Evolutionary conservation across 2,888 invertebrate species (phyloP), one percentile per base, ranked within the genome.

Genomic region (Yponomeuta malinellus): DNA sequence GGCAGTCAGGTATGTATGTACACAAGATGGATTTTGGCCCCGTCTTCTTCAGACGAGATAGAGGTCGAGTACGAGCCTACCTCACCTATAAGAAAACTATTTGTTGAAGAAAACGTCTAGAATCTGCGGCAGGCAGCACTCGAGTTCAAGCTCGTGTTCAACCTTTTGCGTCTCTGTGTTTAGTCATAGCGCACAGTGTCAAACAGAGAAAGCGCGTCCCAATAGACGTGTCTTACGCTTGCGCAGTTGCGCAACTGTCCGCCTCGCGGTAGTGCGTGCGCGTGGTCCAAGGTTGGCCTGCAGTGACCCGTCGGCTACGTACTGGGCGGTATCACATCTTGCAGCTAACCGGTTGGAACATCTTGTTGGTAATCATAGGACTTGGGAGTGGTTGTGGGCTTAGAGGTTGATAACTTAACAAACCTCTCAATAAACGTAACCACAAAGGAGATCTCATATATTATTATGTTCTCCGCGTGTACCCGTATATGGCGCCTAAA

Each of bases 151-250:
- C 12, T 12, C 52, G 52, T 12, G 12, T 59, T 15, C 15, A 59
- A 59, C 52, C 52, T 59, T 12, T 15, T 59, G 12, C 15, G 12
- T 59, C 15, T 12, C 15, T 9, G 52, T 59, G 52, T 59, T 59
- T 15, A 59, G 52, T 15, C 52, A 5, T 5, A 12, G 52, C 15
- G 52, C 52, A 12, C 52, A 59, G 52, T 59, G 52, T 59, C 52
- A 59, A 15, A 59, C 52, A 59, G 52, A 59, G 52, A 59, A 59
- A 59, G 52, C 52, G 52, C 52, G 52, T 59, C 52, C 52, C 52
- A 5, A 59, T 59, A 59, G 52, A 15, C 52, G 52, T 43, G 43
- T 43, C 43, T 43, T 59, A 15, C 52, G 52, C 52, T 59, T 59
- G 52, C 52, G 52, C 52, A 52, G 12, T 52, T 52, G 52, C 52